Base-by-base conservation (phyloP, 64 coral and sea anemone species). In the Trachythela sp. region DNA sequence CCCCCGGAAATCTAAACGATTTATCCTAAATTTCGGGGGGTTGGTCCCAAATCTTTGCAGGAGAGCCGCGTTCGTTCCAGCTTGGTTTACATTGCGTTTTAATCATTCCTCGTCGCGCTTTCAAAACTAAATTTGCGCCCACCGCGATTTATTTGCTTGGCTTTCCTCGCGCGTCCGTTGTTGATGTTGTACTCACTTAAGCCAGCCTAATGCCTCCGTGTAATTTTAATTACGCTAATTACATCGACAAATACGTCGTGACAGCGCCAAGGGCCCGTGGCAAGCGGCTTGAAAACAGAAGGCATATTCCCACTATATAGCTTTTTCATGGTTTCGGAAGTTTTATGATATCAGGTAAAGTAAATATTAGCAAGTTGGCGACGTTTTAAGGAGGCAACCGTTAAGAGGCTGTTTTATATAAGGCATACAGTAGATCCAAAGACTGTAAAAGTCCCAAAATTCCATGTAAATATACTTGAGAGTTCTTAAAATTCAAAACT, bases 71-170 rank as follows among this genome's bases (percentile, higher is more conserved):
- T 64, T 45, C 42, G 13, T 35, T 29, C 3, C 75, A 80, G 75
- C 75, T 80, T 80, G 75, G 32, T 80, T 39, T 35, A 80, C 31
- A 5, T 35, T 68, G 59, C 59, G 20, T 31, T 36, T 80, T 80
- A 80, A 37, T 80, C 13, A 80, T 35, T 80, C 37, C 27, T 35
- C 30, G 2, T 37, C 1, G 34, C 14, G 31, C 15, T 80, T 35
- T 80, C 75, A 37, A 29, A 80, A 80, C 75, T 39, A 13, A 80
- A 80, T 80, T 80, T 80, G 75, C 31, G 75, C 75, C 75, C 75
- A 80, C 75, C 75, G 37, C 75, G 75, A 80, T 34, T 8, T 80
- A 18, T 80, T 80, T 80, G 37, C 33, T 80, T 35, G 31, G 59
- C 59, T 6, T 22, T 68, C 5, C 20, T 35, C 75, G 75, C 13